These are phyloP conservation scores for Drosophila melanica DNA, from an alignment of 1,140 invertebrate genomes.

Conservation along the genomic window DNA sequence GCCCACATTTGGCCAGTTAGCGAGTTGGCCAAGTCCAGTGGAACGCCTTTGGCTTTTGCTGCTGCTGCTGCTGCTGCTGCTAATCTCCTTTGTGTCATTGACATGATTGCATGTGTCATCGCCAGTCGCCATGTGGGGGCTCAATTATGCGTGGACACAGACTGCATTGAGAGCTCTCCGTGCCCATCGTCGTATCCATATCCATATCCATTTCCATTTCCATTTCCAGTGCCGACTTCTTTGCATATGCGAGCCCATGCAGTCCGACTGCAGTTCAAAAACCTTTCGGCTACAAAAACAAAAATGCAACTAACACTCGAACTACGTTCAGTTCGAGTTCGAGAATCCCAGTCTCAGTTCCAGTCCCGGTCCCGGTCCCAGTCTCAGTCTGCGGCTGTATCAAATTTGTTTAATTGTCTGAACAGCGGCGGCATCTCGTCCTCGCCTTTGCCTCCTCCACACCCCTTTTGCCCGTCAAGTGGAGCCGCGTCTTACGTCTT, in stretches of 20 bases:
- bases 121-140: constrained; percentile 31
- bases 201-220: constrained; percentile 21
- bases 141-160: constrained; percentile 56
- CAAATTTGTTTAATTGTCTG: constrained; percentile 80
- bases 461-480: not conserved
- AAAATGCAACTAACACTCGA: constrained; percentile 61
- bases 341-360: not conserved
- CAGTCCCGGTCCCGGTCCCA: not conserved
- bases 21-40: not conserved
- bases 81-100: constrained; percentile 21
- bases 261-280: constrained; percentile 64
- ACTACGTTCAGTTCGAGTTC: not conserved
- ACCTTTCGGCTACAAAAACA: constrained; percentile 56
- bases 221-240: constrained; percentile 3
- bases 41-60: not conserved
- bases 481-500: constrained; percentile 40
- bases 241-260: constrained; percentile 31
- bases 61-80: not conserved
- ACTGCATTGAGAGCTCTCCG: constrained; percentile 2
- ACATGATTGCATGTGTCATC: constrained; percentile 27
- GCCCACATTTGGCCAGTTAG: not conserved
- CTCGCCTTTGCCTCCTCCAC: not conserved
- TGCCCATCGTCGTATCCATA: not conserved
- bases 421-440: constrained; percentile 26
- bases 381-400: constrained; percentile 56